Evolutionary conservation across 1,140 invertebrate species (phyloP).

Genomic region (Adelges cooleyi): DNA sequence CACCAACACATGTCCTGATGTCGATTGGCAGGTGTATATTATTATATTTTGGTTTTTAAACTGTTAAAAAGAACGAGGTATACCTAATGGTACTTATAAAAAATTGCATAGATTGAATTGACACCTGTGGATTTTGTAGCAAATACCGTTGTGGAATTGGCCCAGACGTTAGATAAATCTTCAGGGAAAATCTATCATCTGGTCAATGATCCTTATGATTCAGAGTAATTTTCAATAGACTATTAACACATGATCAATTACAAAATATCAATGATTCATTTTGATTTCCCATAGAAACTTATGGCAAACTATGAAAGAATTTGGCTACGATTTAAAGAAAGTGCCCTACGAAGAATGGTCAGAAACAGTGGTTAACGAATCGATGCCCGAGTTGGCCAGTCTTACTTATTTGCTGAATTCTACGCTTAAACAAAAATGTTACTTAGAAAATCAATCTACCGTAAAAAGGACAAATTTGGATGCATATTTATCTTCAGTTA

Average conservation of each 20-base stretch:
- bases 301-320: slow-evolving; percentile 31
- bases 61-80: too few relatives aligned
- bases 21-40: slow-evolving; percentile 41
- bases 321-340: slow-evolving; percentile 31
- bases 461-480: slow-evolving; percentile 18
- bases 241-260: too few relatives aligned
- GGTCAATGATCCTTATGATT: slow-evolving; percentile 30
- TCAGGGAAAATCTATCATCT: slow-evolving; percentile 42
- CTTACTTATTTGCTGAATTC: slow-evolving; percentile 17
- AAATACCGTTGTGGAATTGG: slow-evolving; percentile 39
- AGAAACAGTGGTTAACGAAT: slow-evolving; percentile 1
- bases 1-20: slow-evolving; percentile 38
- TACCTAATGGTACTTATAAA: background rate
- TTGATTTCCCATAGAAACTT: slow-evolving; percentile 32
- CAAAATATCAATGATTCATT: too few relatives aligned
- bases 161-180: slow-evolving; percentile 36
- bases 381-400: background rate
- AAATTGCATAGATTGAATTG: slow-evolving; percentile 39
- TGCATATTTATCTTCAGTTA: slow-evolving; percentile 1
- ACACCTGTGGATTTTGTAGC: slow-evolving; percentile 45
- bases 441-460: background rate
- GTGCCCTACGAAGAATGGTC: slow-evolving; percentile 32
- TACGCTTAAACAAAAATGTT: background rate
- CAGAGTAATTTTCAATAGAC: too few relatives aligned
- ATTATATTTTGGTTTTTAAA: too few relatives aligned